These are phyloP conservation scores for Hyppa rectilinea DNA, from an alignment of 2,888 invertebrate species.

Conservation along the genomic window DNA sequence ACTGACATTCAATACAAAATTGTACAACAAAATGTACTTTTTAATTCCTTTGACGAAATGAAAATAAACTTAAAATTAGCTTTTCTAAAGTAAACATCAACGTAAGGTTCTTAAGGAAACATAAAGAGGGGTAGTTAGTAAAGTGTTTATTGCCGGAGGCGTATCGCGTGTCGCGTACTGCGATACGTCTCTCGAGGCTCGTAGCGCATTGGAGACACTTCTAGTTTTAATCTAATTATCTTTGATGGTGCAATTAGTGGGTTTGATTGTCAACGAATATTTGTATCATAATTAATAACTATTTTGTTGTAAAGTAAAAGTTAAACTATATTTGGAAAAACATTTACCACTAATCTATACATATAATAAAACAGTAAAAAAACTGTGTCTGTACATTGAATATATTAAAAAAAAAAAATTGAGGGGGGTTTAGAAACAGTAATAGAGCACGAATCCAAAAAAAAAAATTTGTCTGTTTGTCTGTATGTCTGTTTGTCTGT, in stretches of 20 bases:
- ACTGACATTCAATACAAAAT: slow-evolving; percentile 5
- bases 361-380: no score
- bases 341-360: no score
- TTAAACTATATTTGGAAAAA: no score
- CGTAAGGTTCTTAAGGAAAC: slow-evolving; percentile 50
- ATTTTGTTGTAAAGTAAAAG: background rate
- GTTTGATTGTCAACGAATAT: slow-evolving; percentile 18
- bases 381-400: no score
- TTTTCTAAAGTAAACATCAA: slow-evolving; percentile 35
- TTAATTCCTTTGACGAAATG: slow-evolving; percentile 11
- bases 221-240: slow-evolving; percentile 61
- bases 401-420: no score
- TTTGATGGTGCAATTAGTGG: slow-evolving; percentile 38
- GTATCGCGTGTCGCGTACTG: slow-evolving; percentile 59
- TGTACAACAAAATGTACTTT: background rate
- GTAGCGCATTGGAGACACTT: slow-evolving; percentile 41
- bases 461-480: no score
- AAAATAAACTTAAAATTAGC: slow-evolving; percentile 43
- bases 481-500: no score
- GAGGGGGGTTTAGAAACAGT: no score
- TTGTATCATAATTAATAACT: background rate
- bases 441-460: no score
- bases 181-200: slow-evolving; percentile 56
- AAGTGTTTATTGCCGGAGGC: slow-evolving; percentile 61
- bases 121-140: slow-evolving; percentile 50